These are phyloP conservation scores for Metaphire vulgaris DNA, from an alignment of 1,140 invertebrate species.

Conservation along the genomic window DNA sequence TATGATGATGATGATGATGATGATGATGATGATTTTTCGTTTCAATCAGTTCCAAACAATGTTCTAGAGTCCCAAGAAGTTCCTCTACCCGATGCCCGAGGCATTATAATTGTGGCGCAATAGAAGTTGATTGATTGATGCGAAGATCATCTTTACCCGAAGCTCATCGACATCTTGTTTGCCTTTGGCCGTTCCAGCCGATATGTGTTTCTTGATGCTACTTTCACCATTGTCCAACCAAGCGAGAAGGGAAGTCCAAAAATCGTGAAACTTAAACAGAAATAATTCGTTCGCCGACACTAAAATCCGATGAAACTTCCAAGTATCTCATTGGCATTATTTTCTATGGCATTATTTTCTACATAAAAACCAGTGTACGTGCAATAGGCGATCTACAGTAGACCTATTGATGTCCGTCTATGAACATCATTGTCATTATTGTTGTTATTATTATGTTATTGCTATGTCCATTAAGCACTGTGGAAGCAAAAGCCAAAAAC, in stretches of 20 bases:
- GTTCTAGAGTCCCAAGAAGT: no score
- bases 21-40: no score
- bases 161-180: conserved; percentile 49
- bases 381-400: no score
- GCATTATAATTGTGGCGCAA: no score
- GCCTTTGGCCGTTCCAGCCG: conserved; percentile 35
- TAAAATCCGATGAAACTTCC: not conserved
- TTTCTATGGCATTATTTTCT: not conserved
- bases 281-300: not conserved
- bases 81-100: no score
- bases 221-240: conserved; percentile 86
- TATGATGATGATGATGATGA: no score
- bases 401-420: no score
- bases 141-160: no score
- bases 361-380: no score
- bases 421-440: conserved; percentile 9
- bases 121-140: no score
- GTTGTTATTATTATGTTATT: not conserved
- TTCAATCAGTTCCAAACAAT: no score
- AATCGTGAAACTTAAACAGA: conserved; percentile 68
- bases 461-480: not conserved
- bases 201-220: conserved; percentile 59
- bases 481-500: not conserved
- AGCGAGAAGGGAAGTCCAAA: conserved; percentile 65
- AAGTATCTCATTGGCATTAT: not conserved